Base-by-base conservation (phyloP, 2,888 invertebrate species). In the Phortica okadai region DNA sequence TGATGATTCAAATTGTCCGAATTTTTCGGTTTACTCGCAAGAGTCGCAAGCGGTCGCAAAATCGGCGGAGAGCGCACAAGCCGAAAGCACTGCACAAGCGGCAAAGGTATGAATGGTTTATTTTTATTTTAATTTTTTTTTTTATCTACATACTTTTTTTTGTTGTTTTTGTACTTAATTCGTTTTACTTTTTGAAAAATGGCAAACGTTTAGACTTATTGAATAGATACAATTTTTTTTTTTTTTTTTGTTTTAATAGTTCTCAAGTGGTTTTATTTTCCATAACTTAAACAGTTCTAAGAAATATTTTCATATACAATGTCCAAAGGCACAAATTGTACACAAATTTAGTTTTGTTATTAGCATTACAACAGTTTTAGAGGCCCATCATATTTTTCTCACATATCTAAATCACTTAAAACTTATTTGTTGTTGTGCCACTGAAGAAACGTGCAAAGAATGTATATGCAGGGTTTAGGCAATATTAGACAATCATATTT, bases 11-110 rank as follows among this genome's bases (percentile, higher is more conserved):
- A 95, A 95, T 83, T 97, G 96, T 90, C 97, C 97, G 5, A 97
- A 97, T 90, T 96, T 96, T 90, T 95, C 95, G 11, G 95, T 97
- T 81, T 97, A 97, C 91, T 97, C 97, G 0, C 95, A 95, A 8
- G 94, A 95, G 84, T 96, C 96, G 78, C 95, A 96, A 88, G 95
- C 95, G 80, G 90, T 92, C 75, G 92, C 91, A 14, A 89, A 89
- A 78, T 86, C 88, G 44, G 84, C 89, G 44, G 89, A 89, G 58
- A 77, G 72, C 64, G 11, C 75, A 44, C 76, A 83, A 44, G 77
- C 77, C 69, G 42, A 76, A 75, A 76, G 80, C 56, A 83, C 81
- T 76, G 82, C 80, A 67, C 79, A 78, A 33, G 76, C 82, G 50
- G 83, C 88, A 59, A 90, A 90, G 90, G 90, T 90, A 91, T 82